Percentiles rank a stretch among this genome's conserved stretches.
phyloP scores from a whole-genome alignment of 1,140 invertebrate genomes.

The Aethina tumida region DNA sequence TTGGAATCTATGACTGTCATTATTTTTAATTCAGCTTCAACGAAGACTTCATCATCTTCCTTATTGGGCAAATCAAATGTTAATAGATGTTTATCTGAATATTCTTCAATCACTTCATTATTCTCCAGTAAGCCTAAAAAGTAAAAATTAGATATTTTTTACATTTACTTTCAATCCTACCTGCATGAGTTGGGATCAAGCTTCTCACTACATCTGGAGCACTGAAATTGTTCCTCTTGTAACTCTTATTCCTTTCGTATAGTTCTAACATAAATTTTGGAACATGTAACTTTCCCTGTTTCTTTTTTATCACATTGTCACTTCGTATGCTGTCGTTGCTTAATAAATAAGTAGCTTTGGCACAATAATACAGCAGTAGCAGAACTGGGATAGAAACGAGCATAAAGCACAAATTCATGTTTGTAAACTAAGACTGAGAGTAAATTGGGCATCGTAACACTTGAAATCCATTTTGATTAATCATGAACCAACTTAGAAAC shows the following conservation, averaged over 20 bases:
- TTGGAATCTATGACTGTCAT: constrained; percentile 25
- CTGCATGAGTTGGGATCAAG: constrained; percentile 28
- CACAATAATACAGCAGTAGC: too few species aligned
- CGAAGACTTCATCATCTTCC: constrained; percentile 26
- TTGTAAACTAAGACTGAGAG: too few species aligned
- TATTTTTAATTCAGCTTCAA: constrained; percentile 30
- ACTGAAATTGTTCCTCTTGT: constrained; percentile 10
- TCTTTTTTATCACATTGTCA: constrained; percentile 1
- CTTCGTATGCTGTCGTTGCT: constrained; percentile 4
- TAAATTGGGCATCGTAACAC: too few species aligned
- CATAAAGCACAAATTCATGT: too few species aligned
- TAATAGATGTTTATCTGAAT: constrained; percentile 26
- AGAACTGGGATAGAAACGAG: too few species aligned
- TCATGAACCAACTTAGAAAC: constrained; percentile 7
- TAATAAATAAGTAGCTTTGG: neutral
- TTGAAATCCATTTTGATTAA: constrained; percentile 23
- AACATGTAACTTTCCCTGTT: constrained; percentile 26
- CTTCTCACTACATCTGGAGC: constrained; percentile 30
- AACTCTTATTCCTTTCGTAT: constrained; percentile 28
- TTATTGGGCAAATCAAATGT: constrained; percentile 28
- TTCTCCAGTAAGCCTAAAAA: constrained; percentile 15
- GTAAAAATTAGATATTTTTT: neutral
- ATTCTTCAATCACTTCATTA: constrained; percentile 19
- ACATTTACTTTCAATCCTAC: too few species aligned
- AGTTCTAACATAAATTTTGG: constrained; percentile 36